Conservation (phyloP, 2,888 invertebrate species). For the Drosophila mettleri region DNA sequence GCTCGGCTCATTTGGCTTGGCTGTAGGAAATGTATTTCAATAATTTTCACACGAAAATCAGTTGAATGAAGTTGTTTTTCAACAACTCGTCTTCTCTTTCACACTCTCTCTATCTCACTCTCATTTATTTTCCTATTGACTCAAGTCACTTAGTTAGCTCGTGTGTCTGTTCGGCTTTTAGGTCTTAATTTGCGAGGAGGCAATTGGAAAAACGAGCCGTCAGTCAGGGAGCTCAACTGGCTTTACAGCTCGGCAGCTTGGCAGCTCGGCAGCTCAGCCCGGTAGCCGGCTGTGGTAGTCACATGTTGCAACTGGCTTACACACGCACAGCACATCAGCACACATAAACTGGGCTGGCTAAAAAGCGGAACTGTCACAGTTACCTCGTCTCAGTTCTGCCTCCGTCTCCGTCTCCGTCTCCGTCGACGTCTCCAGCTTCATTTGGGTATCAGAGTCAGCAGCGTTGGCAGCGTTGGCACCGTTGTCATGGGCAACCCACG, state of each 20-base stretch:
- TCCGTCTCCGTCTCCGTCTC: constrained; percentile 7
- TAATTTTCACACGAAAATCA: constrained; percentile 80
- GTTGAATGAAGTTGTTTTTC: constrained; percentile 65
- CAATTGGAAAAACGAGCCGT: constrained; percentile 37
- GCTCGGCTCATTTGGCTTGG: constrained; percentile 56
- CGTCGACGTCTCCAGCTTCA: constrained; percentile 46
- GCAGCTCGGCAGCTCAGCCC: constrained; percentile 17
- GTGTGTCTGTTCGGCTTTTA: constrained; percentile 40
- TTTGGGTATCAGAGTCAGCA: constrained; percentile 63
- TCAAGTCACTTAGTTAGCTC: constrained; percentile 39
- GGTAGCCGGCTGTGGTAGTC: constrained; percentile 27
- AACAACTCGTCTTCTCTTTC: constrained; percentile 9
- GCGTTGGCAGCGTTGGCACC: constrained; percentile 33
- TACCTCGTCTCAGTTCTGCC: constrained; percentile 21
- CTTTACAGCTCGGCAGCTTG: constrained; percentile 36
- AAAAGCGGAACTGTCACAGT: constrained; percentile 72
- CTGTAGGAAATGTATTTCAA: constrained; percentile 78
- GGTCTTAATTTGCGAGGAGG: constrained; percentile 66
- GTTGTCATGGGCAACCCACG: constrained; percentile 57
- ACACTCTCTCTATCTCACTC: not conserved
- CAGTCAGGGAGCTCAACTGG: constrained; percentile 74
- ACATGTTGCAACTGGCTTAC: constrained; percentile 75
- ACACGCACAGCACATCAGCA: constrained; percentile 42
- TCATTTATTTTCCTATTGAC: too few relatives aligned
- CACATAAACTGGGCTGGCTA: constrained; percentile 22